Conservation (phyloP, 2,113 vertebrate genomes). For the Heterochromis multidens region DNA sequence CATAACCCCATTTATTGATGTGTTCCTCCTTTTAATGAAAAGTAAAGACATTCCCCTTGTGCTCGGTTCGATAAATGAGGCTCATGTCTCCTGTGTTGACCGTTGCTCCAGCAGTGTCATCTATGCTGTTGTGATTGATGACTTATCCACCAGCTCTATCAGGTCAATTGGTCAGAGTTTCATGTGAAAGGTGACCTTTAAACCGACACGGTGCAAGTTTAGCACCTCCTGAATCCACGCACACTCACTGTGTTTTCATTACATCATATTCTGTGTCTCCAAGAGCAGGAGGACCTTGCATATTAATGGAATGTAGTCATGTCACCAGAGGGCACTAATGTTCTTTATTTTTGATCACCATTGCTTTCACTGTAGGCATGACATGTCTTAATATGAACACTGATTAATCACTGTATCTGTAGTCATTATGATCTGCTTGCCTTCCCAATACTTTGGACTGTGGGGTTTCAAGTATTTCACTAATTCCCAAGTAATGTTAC, state of each 20-base stretch:
- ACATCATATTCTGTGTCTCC: slow-evolving; percentile 33
- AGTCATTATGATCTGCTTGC: slow-evolving; percentile 10
- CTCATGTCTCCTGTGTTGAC: slow-evolving; percentile 33
- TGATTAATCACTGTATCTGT: slow-evolving; percentile 1
- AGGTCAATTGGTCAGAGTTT: slow-evolving; percentile 63
- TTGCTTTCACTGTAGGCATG: slow-evolving; percentile 28
- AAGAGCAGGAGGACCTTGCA: slow-evolving; percentile 38
- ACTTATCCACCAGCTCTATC: slow-evolving; percentile 42
- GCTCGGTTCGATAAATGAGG: slow-evolving; percentile 48
- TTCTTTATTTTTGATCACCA: slow-evolving; percentile 66
- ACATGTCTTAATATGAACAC: slow-evolving; percentile 14
- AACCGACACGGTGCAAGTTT: not conserved
- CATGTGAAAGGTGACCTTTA: slow-evolving; percentile 62
- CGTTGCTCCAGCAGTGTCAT: slow-evolving; percentile 35
- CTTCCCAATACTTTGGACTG: not conserved
- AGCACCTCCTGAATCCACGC: not conserved
- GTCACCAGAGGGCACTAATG: slow-evolving; percentile 76
- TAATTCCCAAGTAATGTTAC: slow-evolving; percentile 9
- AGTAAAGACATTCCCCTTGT: slow-evolving; percentile 28
- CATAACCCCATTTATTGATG: not conserved
- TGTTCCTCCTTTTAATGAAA: slow-evolving; percentile 18
- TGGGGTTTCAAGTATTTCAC: not conserved
- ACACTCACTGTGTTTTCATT: slow-evolving; percentile 1
- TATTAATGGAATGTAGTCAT: slow-evolving; percentile 62
- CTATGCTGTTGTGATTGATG: slow-evolving; percentile 55